Conservation (phyloP, 2,888 invertebrate genomes). For the Cremastinae sp. region DNA sequence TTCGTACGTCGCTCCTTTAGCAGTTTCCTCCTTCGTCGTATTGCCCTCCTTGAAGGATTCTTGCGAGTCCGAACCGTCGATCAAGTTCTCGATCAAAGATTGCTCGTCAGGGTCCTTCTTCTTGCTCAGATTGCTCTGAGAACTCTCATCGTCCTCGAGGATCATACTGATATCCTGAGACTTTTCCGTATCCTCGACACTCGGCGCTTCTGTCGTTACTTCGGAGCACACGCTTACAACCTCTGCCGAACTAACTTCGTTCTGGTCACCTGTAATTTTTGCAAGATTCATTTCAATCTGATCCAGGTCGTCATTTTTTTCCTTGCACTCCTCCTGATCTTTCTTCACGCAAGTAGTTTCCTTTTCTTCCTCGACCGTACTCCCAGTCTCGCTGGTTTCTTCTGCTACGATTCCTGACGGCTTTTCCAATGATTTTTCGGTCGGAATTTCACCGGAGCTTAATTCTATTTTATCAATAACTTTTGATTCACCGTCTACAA, state of each 20-base stretch:
- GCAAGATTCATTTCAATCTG: conserved; percentile 72
- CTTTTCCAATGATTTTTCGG: conserved; percentile 25
- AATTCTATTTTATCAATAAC: conserved; percentile 12
- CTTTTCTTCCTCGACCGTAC: conserved; percentile 31
- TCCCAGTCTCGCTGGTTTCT: conserved; percentile 11
- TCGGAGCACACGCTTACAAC: conserved; percentile 69
- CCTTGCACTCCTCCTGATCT: conserved; percentile 38
- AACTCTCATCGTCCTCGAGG: conserved; percentile 72
- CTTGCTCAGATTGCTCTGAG: conserved; percentile 62
- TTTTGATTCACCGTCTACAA: conserved; percentile 33
- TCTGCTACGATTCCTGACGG: conserved; percentile 27
- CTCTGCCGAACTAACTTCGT: conserved; percentile 67
- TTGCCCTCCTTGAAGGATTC: conserved; percentile 68
- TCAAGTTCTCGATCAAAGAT: conserved; percentile 64
- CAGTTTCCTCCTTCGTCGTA: conserved; percentile 49
- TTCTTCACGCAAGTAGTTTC: conserved; percentile 38
- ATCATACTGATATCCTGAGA: conserved; percentile 73
- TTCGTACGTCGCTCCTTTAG: conserved; percentile 57
- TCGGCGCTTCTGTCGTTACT: conserved; percentile 66
- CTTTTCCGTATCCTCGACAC: conserved; percentile 72
- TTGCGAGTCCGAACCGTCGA: conserved; percentile 65
- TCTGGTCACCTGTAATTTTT: conserved; percentile 73
- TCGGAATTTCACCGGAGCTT: not conserved
- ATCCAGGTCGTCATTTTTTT: conserved; percentile 61
- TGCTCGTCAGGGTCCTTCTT: conserved; percentile 68